Percentiles rank a stretch among this genome's conserved stretches.
Conservation (phyloP, 2,888 invertebrate species). For the Sturmia bella region DNA sequence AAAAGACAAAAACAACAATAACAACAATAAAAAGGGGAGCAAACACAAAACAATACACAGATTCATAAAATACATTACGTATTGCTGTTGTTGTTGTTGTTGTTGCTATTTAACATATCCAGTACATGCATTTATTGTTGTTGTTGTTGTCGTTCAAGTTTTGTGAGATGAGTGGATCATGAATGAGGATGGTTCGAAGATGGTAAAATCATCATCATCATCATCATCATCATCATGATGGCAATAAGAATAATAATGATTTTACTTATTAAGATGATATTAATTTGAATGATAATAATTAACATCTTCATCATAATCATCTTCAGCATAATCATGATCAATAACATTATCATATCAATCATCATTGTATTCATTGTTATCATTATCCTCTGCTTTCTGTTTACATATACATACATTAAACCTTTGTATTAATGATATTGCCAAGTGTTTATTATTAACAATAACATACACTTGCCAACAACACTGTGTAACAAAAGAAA, state of each 20-base stretch:
- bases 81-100: conserved; percentile 60
- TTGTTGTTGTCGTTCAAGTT: conserved; percentile 24
- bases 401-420: too few relatives aligned
- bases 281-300: neutral
- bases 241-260: conserved; percentile 16
- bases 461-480: too few relatives aligned
- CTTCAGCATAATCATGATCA: neutral
- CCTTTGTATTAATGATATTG: neutral
- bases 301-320: conserved; percentile 7
- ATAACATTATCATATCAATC: neutral
- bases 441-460: too few relatives aligned
- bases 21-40: conserved; percentile 25
- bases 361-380: neutral
- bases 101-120: conserved; percentile 42
- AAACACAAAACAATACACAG: conserved; percentile 57
- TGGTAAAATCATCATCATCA: conserved; percentile 10
- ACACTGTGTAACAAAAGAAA: too few relatives aligned
- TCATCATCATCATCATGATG: conserved; percentile 26
- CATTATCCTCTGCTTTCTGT: neutral
- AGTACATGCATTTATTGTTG: conserved; percentile 11
- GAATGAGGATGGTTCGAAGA: conserved; percentile 16
- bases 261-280: conserved; percentile 21
- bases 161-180: conserved; percentile 20
- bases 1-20: conserved; percentile 15
- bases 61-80: conserved; percentile 58